phyloP scores from a whole-genome alignment of 1,140 invertebrate species.

The Orius insidiosus region DNA sequence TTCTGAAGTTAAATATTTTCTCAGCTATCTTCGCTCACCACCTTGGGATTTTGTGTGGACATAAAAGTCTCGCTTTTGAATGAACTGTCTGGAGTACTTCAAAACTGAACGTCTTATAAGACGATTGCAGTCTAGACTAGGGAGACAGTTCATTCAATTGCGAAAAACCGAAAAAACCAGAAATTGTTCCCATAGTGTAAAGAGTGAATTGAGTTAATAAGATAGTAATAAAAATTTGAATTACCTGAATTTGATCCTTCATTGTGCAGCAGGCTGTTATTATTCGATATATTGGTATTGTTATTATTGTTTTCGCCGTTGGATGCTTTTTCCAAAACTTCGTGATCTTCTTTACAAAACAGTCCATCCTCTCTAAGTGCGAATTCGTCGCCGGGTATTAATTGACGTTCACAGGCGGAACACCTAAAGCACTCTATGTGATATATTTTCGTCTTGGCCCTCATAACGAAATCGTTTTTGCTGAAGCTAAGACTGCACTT shows the following conservation, averaged over 20 bases:
- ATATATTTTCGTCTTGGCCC: constrained; percentile 90
- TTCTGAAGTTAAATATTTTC: too few relatives aligned
- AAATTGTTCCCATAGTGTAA: too few relatives aligned
- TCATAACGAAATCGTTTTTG: constrained; percentile 96
- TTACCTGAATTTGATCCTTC: constrained; percentile 75
- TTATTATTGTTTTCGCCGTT: constrained; percentile 32
- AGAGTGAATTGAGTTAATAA: too few relatives aligned
- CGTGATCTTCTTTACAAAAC: constrained; percentile 87
- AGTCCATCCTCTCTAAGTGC: constrained; percentile 88
- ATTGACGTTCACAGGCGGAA: constrained; percentile 74
- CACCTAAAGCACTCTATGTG: constrained; percentile 97
- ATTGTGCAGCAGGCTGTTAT: constrained; percentile 34
- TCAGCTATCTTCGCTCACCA: too few relatives aligned
- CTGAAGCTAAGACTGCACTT: constrained; percentile 83
- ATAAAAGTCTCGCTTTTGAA: too few relatives aligned
- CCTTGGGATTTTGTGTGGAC: too few relatives aligned
- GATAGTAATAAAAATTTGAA: constrained; percentile 16
- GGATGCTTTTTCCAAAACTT: constrained; percentile 60
- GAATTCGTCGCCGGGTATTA: constrained; percentile 93
- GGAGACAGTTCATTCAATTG: too few relatives aligned
- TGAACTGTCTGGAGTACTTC: too few relatives aligned
- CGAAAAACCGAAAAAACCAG: too few relatives aligned
- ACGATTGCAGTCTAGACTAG: too few relatives aligned
- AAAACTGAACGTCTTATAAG: too few relatives aligned
- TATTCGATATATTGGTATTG: constrained; percentile 25